Conservation (phyloP, 2,113 vertebrate species). For the Desmodus rotundus region DNA sequence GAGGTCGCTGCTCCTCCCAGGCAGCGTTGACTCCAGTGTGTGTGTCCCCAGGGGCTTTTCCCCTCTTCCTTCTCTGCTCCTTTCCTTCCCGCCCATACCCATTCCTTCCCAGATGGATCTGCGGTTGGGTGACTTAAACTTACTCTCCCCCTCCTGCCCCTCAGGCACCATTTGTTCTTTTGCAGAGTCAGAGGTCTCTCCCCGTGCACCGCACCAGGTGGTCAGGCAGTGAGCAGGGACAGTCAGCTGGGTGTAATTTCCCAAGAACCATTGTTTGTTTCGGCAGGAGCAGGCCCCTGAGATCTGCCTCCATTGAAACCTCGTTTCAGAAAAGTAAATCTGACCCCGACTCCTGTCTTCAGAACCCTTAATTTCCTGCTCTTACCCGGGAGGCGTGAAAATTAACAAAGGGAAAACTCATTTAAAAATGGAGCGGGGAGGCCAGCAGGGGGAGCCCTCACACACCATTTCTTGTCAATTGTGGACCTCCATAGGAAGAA, state of each 20-base stretch:
- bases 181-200: background rate
- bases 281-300: background rate
- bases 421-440: background rate
- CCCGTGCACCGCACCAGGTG: background rate
- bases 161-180: background rate
- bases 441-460: background rate
- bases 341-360: background rate
- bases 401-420: background rate
- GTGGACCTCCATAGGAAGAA: background rate
- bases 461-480: background rate
- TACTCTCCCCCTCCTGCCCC: background rate
- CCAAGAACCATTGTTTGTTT: background rate
- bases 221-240: background rate
- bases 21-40: background rate
- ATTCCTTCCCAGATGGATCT: background rate
- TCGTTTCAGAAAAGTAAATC: background rate
- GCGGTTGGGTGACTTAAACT: background rate
- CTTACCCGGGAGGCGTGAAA: background rate
- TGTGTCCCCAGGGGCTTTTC: background rate
- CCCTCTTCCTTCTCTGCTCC: background rate
- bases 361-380: background rate
- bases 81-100: background rate
- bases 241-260: background rate
- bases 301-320: background rate
- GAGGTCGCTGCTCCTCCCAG: background rate